These are phyloP conservation scores for Zhengitettix transpicula DNA, from an alignment of 2,888 invertebrate genomes.

Conservation along the genomic window DNA sequence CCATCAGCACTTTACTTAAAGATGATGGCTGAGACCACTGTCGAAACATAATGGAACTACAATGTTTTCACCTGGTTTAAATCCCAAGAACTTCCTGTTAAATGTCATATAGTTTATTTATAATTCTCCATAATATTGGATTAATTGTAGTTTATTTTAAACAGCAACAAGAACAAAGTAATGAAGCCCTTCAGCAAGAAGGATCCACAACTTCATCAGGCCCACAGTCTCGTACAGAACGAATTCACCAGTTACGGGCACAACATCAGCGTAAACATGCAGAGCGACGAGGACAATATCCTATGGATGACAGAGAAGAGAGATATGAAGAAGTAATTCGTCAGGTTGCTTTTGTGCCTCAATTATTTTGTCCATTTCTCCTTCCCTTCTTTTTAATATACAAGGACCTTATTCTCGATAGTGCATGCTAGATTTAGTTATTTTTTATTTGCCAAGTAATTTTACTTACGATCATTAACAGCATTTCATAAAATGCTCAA, in stretches of 20 bases:
- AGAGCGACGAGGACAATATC: conserved; percentile 39
- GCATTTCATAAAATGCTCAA: too few relatives aligned
- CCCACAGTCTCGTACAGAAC: conserved; percentile 21
- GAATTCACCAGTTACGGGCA: conserved; percentile 31
- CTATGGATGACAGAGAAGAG: conserved; percentile 34
- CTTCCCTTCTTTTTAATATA: background rate
- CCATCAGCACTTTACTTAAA: too few relatives aligned
- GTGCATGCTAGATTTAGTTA: too few relatives aligned
- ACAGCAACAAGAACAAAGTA: background rate
- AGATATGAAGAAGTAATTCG: conserved; percentile 27
- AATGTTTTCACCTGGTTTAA: too few relatives aligned
- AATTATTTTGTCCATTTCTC: background rate
- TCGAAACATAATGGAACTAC: too few relatives aligned
- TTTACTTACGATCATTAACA: too few relatives aligned
- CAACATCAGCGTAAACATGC: conserved; percentile 38
- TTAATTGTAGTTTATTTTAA: background rate
- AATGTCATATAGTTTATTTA: too few relatives aligned
- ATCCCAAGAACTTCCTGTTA: too few relatives aligned
- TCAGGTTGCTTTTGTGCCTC: conserved; percentile 19
- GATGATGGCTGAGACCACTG: too few relatives aligned
- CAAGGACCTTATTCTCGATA: too few relatives aligned
- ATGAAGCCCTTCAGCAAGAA: background rate
- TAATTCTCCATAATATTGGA: too few relatives aligned
- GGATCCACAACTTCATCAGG: conserved; percentile 2
- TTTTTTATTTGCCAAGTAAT: too few relatives aligned